A percentile compares a stretch with the other conserved stretches of the same genome.
phyloP scores from a whole-genome alignment of 2,797 vertebrate species.

The Ctenochaetus hawaiiensis region DNA sequence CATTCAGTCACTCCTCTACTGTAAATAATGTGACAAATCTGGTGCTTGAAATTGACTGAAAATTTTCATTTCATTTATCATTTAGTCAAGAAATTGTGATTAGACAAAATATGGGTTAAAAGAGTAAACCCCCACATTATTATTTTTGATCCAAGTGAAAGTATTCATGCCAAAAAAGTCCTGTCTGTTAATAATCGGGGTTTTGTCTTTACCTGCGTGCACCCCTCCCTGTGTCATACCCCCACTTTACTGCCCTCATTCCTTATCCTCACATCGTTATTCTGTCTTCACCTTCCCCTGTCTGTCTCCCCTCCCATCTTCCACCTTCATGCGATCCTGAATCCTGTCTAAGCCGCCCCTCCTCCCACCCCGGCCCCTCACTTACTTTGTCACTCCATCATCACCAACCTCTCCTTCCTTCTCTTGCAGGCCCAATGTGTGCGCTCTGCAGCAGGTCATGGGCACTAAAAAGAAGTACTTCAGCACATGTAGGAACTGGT shows the following conservation, averaged over 20 bases:
- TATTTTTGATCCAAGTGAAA: neutral
- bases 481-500: slow-evolving; percentile 98
- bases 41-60: neutral
- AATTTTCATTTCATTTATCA: too few species aligned
- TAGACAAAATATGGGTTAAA: neutral
- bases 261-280: neutral
- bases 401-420: neutral
- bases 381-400: slow-evolving; percentile 2
- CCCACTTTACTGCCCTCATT: slow-evolving; percentile 1
- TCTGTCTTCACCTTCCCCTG: neutral
- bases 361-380: neutral
- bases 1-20: slow-evolving; percentile 11
- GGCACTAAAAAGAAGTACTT: slow-evolving; percentile 97
- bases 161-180: neutral
- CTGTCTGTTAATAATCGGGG: too few species aligned
- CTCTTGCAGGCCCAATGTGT: slow-evolving; percentile 90
- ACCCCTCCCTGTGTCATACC: slow-evolving; percentile 12
- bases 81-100: neutral
- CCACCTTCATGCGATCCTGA: neutral
- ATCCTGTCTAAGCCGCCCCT: neutral
- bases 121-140: neutral
- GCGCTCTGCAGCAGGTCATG: slow-evolving; percentile 94
- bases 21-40: neutral
- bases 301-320: neutral
- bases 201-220: neutral